Conservation (phyloP, 2,113 vertebrate species). For the Elephas maximus region DNA sequence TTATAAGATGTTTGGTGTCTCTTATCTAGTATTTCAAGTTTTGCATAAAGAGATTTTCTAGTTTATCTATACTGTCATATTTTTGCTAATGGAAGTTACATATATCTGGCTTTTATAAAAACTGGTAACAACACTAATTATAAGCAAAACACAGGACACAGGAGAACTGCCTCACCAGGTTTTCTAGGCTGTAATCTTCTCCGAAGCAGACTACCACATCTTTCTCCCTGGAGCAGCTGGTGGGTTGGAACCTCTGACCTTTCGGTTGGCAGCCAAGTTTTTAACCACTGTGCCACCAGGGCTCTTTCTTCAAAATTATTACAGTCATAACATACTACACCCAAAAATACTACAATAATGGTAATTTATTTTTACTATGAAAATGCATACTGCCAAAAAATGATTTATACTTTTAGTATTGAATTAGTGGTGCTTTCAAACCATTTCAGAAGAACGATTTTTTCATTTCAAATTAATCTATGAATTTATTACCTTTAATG, state of each 20-base stretch:
- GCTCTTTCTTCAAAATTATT: background rate
- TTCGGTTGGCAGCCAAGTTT: too few relatives aligned
- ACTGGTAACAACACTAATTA: background rate
- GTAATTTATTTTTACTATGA: constrained; percentile 7
- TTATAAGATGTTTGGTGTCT: background rate
- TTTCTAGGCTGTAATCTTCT: too few relatives aligned
- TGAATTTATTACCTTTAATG: constrained; percentile 69
- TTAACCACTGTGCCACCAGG: too few relatives aligned
- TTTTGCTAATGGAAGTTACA: background rate
- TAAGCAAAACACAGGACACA: background rate
- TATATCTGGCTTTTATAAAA: background rate
- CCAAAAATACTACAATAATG: background rate
- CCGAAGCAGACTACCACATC: too few relatives aligned
- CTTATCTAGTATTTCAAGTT: background rate
- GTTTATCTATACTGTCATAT: background rate
- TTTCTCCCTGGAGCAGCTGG: too few relatives aligned
- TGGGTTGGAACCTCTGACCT: too few relatives aligned
- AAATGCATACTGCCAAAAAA: background rate
- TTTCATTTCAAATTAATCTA: constrained; percentile 27
- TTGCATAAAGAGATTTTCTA: background rate
- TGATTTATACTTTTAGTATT: background rate
- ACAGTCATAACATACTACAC: background rate
- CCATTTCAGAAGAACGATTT: background rate
- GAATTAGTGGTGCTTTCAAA: background rate
- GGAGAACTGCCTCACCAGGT: too few relatives aligned